A percentile compares a stretch with the other conserved stretches of the same genome.
These are phyloP conservation scores for Coilia nasus DNA, from an alignment of 2,797 vertebrate species.

Conservation along the genomic window DNA sequence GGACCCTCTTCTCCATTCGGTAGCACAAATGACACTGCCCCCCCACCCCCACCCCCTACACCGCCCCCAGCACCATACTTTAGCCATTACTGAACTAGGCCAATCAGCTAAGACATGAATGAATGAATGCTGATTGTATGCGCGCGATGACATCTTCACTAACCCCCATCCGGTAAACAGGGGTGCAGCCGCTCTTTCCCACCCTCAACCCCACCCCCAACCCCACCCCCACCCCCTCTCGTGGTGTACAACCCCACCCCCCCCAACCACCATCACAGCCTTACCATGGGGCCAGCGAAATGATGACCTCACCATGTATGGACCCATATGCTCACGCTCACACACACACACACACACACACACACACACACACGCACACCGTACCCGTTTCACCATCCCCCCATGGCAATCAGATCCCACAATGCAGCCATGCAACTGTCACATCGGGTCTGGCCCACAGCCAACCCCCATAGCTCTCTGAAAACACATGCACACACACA, in stretches of 20 bases:
- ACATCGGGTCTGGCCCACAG: neutral
- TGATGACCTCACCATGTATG: constrained; percentile 59
- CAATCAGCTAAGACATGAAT: constrained; percentile 67
- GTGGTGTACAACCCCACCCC: neutral
- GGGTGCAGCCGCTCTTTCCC: constrained; percentile 57
- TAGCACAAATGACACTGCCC: constrained; percentile 16
- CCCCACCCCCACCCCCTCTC: neutral
- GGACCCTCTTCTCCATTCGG: neutral
- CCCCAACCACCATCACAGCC: constrained; percentile 58
- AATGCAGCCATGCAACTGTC: constrained; percentile 30
- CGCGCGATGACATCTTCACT: constrained; percentile 49
- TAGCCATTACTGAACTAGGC: constrained; percentile 60
- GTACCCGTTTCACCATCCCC: constrained; percentile 12
- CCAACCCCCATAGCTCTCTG: neutral
- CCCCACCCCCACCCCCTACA: constrained; percentile 42
- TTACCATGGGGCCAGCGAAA: constrained; percentile 63
- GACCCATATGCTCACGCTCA: constrained; percentile 41
- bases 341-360: constrained; percentile 43
- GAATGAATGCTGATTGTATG: constrained; percentile 68
- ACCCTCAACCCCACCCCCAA: constrained; percentile 50
- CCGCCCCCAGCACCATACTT: constrained; percentile 42
- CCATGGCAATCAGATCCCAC: constrained; percentile 23
- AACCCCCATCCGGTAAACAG: constrained; percentile 50
- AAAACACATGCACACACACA: neutral
- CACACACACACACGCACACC: constrained; percentile 12